A percentile compares a stretch with the other conserved stretches of the same genome.
Evolutionary conservation across 2,113 vertebrate species (phyloP).

Genomic region (Chitala chitala): DNA sequence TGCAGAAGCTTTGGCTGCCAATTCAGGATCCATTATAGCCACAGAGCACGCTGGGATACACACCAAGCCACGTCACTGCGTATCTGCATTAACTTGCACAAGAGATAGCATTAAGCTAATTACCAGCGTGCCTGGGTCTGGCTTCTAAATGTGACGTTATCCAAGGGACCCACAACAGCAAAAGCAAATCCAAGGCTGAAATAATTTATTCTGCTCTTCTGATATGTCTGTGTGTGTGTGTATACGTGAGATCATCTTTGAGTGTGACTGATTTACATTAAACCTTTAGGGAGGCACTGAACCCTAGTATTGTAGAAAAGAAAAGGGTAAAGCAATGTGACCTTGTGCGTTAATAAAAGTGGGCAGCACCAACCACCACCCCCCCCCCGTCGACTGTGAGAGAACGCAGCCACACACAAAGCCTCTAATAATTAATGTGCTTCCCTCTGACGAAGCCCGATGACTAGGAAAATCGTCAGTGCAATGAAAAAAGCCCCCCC

Average conservation of each 20-base stretch:
- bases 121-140: slow-evolving; percentile 12
- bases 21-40: slow-evolving; percentile 14
- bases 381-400: neutral
- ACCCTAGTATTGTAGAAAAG: neutral
- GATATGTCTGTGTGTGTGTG: slow-evolving; percentile 15
- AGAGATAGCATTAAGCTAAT: slow-evolving; percentile 20
- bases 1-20: slow-evolving; percentile 14
- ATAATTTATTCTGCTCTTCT: neutral
- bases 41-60: slow-evolving; percentile 22
- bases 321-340: neutral
- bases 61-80: neutral
- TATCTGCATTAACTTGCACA: slow-evolving; percentile 6
- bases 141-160: neutral
- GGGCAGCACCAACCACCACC: neutral
- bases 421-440: neutral
- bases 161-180: neutral
- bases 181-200: neutral
- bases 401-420: neutral
- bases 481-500: no score
- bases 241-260: neutral
- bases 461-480: neutral
- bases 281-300: neutral
- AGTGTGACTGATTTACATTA: slow-evolving; percentile 1
- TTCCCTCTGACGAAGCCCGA: neutral
- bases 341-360: neutral